Base-by-base conservation (phyloP, 1,140 invertebrate genomes). In the Chelonus insularis region DNA sequence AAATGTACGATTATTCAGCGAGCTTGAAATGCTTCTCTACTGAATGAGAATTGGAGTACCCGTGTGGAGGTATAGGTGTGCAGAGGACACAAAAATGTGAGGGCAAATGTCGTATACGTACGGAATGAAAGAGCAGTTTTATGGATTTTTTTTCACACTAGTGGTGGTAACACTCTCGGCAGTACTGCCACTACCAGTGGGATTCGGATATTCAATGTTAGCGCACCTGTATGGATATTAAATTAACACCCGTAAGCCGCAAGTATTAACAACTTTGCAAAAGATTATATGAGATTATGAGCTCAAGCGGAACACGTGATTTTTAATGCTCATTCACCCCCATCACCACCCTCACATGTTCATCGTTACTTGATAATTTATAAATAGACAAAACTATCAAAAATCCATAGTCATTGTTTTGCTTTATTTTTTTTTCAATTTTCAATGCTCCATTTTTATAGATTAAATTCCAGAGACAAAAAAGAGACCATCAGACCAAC, bases 231-330 rank as follows among this genome's bases (percentile, higher is more conserved):
- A 82, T 80, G 79, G 79, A 81, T 81, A 81, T 81, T 81, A 81
- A 81, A 81, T 81, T 81, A 81, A 81, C 79, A 81, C 78, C 76
- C 74, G 76, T 81, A 81, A 81, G 78, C 79, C 62, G 72, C 72
- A 78, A 80, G 79, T 80, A 81, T 81, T 81, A 81, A 81, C 79
- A 81, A 81, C 79, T 81, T 81, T 81, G 78, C 79, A 81, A 82
- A 82, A 82, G 80, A 82, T 82, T 82, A 82, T 78, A 80, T 71
- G 78, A 82, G 79, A 82, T 82, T 82, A 82, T 82, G 78, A 82
- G 78, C 79, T 80, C 76, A 77, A 79, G 73, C 76, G 78, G 70
- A 80, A 82, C 77, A 76, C 78, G 79, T 82, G 78, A 82, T 82
- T 82, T 82, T 82, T 82, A 80, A 82, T 80, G 75, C 73, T 62